Conservation (phyloP, 2,797 vertebrate genomes). For the Crenichthys baileyi region DNA sequence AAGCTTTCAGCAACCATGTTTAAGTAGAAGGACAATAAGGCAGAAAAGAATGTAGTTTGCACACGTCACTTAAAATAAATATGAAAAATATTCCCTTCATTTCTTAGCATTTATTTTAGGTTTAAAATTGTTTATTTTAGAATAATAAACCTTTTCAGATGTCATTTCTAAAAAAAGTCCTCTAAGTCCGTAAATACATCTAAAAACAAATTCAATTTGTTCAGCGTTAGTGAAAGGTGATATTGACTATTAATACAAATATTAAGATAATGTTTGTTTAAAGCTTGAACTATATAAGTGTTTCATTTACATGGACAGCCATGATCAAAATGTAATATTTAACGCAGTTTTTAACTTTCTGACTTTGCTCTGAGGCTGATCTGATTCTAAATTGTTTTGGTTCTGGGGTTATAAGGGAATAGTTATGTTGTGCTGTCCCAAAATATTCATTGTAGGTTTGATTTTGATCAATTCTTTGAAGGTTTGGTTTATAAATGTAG, state of each 20-base stretch:
- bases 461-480: not conserved
- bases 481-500: not conserved
- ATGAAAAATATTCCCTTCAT: not conserved
- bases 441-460: not conserved
- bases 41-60: conserved; percentile 32
- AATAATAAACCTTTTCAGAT: not conserved
- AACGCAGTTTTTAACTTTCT: not conserved
- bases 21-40: not conserved
- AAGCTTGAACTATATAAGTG: not conserved
- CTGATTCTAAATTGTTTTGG: not conserved
- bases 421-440: not conserved
- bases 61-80: not conserved
- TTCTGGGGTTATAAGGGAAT: not conserved
- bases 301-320: not conserved
- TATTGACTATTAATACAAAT: not conserved
- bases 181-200: too few species aligned
- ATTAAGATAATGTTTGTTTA: not conserved
- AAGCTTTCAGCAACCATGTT: not conserved
- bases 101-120: not conserved
- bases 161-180: not conserved
- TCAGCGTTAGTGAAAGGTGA: not conserved
- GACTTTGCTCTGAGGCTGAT: not conserved
- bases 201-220: not conserved
- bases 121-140: not conserved
- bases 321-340: not conserved